A percentile compares a stretch with the other conserved stretches of the same genome.
phyloP scores from a whole-genome alignment of 2,113 vertebrate species.

The Actenoides lindsayi region DNA sequence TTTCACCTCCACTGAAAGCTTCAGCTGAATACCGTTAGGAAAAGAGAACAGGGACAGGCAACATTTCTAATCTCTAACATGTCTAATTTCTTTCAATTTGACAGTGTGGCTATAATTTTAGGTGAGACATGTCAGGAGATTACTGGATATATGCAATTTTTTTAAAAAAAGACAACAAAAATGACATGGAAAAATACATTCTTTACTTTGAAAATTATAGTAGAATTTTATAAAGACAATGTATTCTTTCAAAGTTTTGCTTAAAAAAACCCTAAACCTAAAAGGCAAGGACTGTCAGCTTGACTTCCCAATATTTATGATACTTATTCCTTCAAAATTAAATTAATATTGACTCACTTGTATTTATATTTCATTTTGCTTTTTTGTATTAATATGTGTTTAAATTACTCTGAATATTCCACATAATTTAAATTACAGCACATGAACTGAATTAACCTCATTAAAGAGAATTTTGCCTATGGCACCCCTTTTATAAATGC shows the following conservation, averaged over 20 bases:
- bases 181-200: neutral
- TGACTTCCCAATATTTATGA: neutral
- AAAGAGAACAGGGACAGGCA: neutral
- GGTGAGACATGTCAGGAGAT: neutral
- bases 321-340: slow-evolving; percentile 1
- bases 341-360: slow-evolving; percentile 23
- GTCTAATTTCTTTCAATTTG: slow-evolving; percentile 38
- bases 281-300: neutral
- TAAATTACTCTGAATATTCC: slow-evolving; percentile 19
- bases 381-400: neutral
- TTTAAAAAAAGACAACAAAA: neutral
- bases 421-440: slow-evolving; percentile 8
- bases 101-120: slow-evolving; percentile 45
- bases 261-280: fast-evolving
- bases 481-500: neutral
- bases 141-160: neutral
- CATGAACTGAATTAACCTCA: slow-evolving; percentile 43
- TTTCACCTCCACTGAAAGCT: neutral
- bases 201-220: neutral
- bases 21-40: slow-evolving; percentile 22
- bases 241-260: neutral
- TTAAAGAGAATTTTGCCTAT: slow-evolving; percentile 43
- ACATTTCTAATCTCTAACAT: slow-evolving; percentile 27
- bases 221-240: neutral
- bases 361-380: neutral